phyloP scores from a whole-genome alignment of 2,113 vertebrate species.

The Cyanoderma ruficeps region DNA sequence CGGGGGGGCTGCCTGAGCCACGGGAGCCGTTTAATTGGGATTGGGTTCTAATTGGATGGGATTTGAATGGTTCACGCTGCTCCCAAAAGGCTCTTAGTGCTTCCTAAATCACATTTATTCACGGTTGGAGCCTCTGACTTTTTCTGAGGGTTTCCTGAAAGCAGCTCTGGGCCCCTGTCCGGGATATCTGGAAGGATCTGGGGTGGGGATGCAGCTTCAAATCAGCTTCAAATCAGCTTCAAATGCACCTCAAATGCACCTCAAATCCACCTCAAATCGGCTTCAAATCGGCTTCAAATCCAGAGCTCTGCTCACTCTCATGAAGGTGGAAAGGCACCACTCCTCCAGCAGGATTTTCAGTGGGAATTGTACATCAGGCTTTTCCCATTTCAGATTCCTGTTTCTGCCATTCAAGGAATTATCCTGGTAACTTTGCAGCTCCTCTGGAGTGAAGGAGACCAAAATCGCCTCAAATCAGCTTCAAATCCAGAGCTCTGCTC shows the following conservation, averaged over 20 bases:
- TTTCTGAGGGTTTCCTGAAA: not conserved
- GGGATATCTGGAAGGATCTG: not conserved
- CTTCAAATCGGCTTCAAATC: not conserved
- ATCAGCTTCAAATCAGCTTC: not conserved
- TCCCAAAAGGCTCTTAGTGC: conserved; percentile 24
- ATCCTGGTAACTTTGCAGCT: too few relatives aligned
- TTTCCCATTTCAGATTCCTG: too few relatives aligned
- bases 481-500: too few relatives aligned
- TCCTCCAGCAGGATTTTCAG: too few relatives aligned
- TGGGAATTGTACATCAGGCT: too few relatives aligned
- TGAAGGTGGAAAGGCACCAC: too few relatives aligned
- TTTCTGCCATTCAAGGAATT: too few relatives aligned
- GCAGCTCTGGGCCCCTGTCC: not conserved
- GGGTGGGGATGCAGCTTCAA: not conserved
- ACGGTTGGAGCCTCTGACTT: not conserved
- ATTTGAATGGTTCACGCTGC: conserved; percentile 13
- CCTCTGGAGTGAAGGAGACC: too few relatives aligned
- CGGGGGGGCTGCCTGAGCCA: not conserved
- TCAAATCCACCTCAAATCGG: not conserved
- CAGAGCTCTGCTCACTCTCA: too few relatives aligned
- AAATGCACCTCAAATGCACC: not conserved
- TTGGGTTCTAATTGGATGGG: conserved; percentile 53
- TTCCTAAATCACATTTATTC: conserved; percentile 44
- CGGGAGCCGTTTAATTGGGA: conserved; percentile 31
- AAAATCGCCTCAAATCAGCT: too few relatives aligned